Percentiles rank a stretch among this genome's conserved stretches.
Evolutionary conservation across 2,888 invertebrate species (phyloP).

Genomic region (Urechis unicinctus): DNA sequence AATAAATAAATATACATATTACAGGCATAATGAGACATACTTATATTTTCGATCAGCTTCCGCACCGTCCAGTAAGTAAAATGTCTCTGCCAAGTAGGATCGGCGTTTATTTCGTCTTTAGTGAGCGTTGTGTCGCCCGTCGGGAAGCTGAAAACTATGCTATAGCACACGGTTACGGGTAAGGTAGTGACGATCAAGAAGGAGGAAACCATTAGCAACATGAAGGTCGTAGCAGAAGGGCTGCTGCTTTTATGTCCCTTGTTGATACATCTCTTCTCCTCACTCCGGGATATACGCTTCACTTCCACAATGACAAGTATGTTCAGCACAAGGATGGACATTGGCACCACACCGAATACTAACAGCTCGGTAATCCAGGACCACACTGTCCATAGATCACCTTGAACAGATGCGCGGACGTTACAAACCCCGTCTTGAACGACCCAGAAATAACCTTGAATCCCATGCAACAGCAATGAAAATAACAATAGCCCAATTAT

Average conservation of each 20-base stretch:
- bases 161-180: constrained; percentile 34
- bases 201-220: constrained; percentile 42
- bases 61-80: constrained; percentile 32
- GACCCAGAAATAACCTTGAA: constrained; percentile 45
- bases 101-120: constrained; percentile 25
- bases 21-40: constrained; percentile 42
- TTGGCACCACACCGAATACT: constrained; percentile 42
- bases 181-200: constrained; percentile 40
- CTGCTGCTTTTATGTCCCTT: constrained; percentile 18
- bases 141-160: constrained; percentile 26
- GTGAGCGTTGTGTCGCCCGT: constrained; percentile 23
- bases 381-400: constrained; percentile 40
- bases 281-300: constrained; percentile 19
- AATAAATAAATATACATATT: constrained; percentile 46
- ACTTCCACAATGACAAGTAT: constrained; percentile 43
- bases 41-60: constrained; percentile 35
- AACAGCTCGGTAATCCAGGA: constrained; percentile 42
- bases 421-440: constrained; percentile 32
- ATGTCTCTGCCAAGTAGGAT: constrained; percentile 33
- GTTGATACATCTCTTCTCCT: constrained; percentile 16
- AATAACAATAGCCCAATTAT: constrained; percentile 28
- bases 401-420: too few relatives aligned
- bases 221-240: constrained; percentile 43
- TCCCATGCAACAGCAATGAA: constrained; percentile 31
- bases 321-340: constrained; percentile 45